Percentiles rank a stretch among this genome's conserved stretches.
phyloP scores from a whole-genome alignment of 2,888 invertebrate species.

The Ochropacha duplaris region DNA sequence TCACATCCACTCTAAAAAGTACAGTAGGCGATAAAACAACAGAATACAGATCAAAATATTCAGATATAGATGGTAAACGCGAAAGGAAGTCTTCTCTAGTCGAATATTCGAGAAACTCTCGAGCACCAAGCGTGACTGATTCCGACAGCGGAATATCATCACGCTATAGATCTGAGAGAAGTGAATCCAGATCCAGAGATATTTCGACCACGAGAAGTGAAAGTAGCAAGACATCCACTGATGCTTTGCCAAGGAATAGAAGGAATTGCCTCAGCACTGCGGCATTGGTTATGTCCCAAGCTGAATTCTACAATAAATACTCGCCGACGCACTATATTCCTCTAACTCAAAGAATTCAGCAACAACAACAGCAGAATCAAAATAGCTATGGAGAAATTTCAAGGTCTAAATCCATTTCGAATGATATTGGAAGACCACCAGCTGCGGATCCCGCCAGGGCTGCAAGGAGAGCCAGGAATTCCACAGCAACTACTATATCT shows the following conservation, averaged over 20 bases:
- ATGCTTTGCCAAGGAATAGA: conserved; percentile 61
- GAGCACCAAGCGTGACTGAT: conserved; percentile 75
- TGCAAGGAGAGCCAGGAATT: conserved; percentile 59
- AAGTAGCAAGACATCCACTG: conserved; percentile 71
- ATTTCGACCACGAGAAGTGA: conserved; percentile 81
- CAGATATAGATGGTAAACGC: conserved; percentile 68
- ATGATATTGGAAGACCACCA: conserved; percentile 81
- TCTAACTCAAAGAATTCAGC: conserved; percentile 68
- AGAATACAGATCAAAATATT: conserved; percentile 64
- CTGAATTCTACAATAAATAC: conserved; percentile 89
- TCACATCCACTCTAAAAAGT: conserved; percentile 57
- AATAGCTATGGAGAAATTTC: conserved; percentile 64
- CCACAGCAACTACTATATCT: conserved; percentile 61
- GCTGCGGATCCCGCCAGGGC: conserved; percentile 59
- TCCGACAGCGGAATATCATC: conserved; percentile 73
- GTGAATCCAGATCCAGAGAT: conserved; percentile 80
- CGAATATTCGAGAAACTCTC: conserved; percentile 60
- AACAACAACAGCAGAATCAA: conserved; percentile 52
- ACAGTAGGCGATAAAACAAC: conserved; percentile 63
- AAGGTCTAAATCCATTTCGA: conserved; percentile 82
- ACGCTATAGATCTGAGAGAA: conserved; percentile 66
- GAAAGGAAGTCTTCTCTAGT: conserved; percentile 68
- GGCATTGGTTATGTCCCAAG: conserved; percentile 82
- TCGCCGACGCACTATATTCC: conserved; percentile 90
- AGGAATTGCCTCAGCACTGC: conserved; percentile 75